Conservation (phyloP, 2,797 vertebrate species). For the Clarias laeviceps region DNA sequence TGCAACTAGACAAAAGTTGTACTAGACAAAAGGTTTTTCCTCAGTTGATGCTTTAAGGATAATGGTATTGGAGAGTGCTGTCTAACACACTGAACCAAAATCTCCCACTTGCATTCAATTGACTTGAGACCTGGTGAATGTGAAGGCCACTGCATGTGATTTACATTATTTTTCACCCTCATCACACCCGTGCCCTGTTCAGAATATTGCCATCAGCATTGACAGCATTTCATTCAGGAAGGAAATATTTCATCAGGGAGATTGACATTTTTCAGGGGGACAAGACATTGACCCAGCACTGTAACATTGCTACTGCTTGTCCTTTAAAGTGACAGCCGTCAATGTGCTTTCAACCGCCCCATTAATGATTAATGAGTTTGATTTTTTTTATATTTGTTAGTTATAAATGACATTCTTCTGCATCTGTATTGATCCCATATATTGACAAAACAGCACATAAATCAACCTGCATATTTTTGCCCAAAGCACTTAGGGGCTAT, state of each 20-base stretch:
- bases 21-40: background rate
- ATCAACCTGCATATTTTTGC: background rate
- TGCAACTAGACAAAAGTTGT: too few relatives aligned
- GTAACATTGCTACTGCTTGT: background rate
- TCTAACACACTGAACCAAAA: background rate
- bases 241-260: background rate
- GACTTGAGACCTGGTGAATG: background rate
- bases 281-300: background rate
- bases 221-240: background rate
- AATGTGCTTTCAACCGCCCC: background rate
- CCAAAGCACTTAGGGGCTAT: background rate
- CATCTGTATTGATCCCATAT: background rate
- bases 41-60: background rate
- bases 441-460: slow-evolving; percentile 3
- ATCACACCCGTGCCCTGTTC: background rate
- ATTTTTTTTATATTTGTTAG: background rate
- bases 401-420: background rate
- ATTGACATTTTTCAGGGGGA: background rate
- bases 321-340: background rate
- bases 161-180: background rate
- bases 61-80: background rate
- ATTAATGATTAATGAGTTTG: background rate
- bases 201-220: background rate
- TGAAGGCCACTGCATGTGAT: background rate
- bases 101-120: background rate